These are phyloP conservation scores for Pipistrellus nathusii DNA, from an alignment of 2,797 vertebrate genomes.

Conservation along the genomic window DNA sequence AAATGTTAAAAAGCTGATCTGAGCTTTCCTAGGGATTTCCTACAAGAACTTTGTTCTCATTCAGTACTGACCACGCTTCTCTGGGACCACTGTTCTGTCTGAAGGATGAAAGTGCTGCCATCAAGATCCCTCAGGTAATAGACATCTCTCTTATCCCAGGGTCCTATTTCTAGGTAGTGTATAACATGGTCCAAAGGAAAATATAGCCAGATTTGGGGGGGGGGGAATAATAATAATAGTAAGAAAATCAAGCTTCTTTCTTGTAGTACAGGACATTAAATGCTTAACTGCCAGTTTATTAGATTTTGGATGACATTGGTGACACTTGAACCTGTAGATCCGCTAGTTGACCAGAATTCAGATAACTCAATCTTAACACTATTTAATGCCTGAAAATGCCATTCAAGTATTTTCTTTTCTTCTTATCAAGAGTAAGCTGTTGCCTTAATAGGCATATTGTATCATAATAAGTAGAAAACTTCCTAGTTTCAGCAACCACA, in stretches of 20 bases:
- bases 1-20: background rate
- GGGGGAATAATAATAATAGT: background rate
- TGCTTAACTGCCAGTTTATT: slow-evolving; percentile 20
- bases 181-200: slow-evolving; percentile 4
- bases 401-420: slow-evolving; percentile 76
- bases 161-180: background rate
- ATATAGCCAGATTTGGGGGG: background rate
- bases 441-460: slow-evolving; percentile 81
- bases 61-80: background rate
- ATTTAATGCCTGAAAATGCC: slow-evolving; percentile 47
- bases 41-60: background rate
- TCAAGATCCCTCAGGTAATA: background rate
- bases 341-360: slow-evolving; percentile 56
- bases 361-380: slow-evolving; percentile 49
- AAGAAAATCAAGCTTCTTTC: slow-evolving; percentile 9
- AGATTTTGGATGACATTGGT: background rate
- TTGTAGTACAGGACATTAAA: slow-evolving; percentile 1
- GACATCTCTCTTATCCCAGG: background rate
- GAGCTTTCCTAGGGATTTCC: background rate
- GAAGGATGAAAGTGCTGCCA: background rate
- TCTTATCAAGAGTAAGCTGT: slow-evolving; percentile 81
- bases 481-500: slow-evolving; percentile 82
- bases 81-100: background rate
- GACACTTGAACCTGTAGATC: slow-evolving; percentile 52
- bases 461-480: slow-evolving; percentile 78